Conservation (phyloP, 1,140 invertebrate genomes). For the Catajapyx aquilonaris region DNA sequence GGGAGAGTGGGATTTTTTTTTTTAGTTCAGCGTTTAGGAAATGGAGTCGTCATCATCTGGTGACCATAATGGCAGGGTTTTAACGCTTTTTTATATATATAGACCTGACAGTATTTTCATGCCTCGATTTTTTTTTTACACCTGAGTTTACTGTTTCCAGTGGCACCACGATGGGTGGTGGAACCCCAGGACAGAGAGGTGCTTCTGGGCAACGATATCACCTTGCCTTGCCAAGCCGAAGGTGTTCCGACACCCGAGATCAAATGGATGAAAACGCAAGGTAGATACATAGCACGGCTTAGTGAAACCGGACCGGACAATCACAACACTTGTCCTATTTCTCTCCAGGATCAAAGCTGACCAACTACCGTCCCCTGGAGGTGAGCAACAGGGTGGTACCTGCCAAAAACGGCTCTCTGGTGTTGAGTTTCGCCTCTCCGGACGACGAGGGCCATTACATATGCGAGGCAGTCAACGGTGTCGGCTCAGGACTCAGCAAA, state of each 20-base stretch:
- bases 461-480: constrained; percentile 31
- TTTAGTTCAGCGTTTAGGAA: too few species aligned
- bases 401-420: constrained; percentile 40
- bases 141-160: too few species aligned
- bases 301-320: too few species aligned
- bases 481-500: constrained; percentile 30
- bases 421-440: constrained; percentile 40
- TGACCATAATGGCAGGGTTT: too few species aligned
- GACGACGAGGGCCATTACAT: constrained; percentile 28
- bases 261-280: constrained; percentile 9
- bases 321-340: neutral
- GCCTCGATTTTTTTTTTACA: too few species aligned
- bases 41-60: too few species aligned
- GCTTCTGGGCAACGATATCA: constrained; percentile 16
- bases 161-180: constrained; percentile 27
- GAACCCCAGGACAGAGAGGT: constrained; percentile 25
- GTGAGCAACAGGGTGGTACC: constrained; percentile 6
- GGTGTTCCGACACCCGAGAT: constrained; percentile 10
- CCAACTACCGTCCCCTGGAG: constrained; percentile 9
- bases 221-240: constrained; percentile 7
- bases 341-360: constrained; percentile 7
- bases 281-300: constrained; percentile 4
- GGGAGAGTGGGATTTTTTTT: too few species aligned
- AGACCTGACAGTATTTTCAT: constrained; percentile 3
- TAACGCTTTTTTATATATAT: neutral